Evolutionary conservation across 2,113 vertebrate species (phyloP), one percentile per base, ranked within the genome.

Genomic region (Cercocebus atys): DNA sequence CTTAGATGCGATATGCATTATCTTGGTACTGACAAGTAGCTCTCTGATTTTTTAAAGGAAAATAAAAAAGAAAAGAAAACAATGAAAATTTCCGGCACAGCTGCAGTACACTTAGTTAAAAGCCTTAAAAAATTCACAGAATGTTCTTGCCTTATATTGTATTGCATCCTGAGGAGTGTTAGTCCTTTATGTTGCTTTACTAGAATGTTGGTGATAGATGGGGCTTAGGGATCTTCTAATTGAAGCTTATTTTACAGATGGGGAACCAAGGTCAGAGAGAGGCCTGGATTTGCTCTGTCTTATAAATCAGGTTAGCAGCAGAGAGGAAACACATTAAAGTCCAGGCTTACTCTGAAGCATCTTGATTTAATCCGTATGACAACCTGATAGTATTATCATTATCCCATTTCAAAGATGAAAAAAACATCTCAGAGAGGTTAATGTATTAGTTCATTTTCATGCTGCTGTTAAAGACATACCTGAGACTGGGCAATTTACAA

Each of bases 11-110:
- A 92, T 84, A 38, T 17, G 20, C 55, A 88, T 94, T 95, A 88
- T 91, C 96, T 95, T 47, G 35, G 6, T 88, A 32, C 50, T 88
- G 93, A 96, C 75, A 55, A 94, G 43, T 32, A 95, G 35, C 38
- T 80, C 73, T 92, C 68, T 14, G 18, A 79, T 92, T 79, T 72
- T 88, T 90, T 93, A 50, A 88, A 76, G 22, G 32, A 32, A 76
- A 86, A 88, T 47, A 72, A 59, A 87, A 70, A 64, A 91, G 32
- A 59, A 85, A 64, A 92, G 64, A 86, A 97, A 88, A 97, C 96
- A 97, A 87, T 80, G 20, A 94, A 61, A 72, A 72, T 81, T 47
- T 96, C 32, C 86, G 38, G 32, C 50, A 68, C 52, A 96, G 89
- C 79, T 92, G 55, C 32, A 90, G 73, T 45, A 30, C 5, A 38